Conservation (phyloP, 1,140 invertebrate genomes). For the Trichonephila clavipes region DNA sequence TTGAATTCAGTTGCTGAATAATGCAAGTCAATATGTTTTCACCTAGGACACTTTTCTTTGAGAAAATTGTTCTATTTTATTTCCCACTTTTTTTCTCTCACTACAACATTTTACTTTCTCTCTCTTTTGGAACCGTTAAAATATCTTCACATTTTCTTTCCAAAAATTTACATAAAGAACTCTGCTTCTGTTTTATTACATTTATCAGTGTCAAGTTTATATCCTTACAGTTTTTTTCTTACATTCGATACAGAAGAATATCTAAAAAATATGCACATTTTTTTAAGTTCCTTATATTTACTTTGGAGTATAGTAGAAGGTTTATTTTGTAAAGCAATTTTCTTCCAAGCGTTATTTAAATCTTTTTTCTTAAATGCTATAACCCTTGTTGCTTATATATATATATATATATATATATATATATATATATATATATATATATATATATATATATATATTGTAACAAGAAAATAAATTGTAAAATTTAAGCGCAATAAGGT, state of each 20-base stretch:
- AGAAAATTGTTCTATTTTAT: neutral
- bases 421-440: too few species aligned
- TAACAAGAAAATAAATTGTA: too few species aligned
- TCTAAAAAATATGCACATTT: neutral
- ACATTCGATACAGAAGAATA: neutral
- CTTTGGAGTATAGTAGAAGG: neutral
- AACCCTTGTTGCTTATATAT: too few species aligned
- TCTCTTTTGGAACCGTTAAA: neutral
- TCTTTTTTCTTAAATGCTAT: too few species aligned
- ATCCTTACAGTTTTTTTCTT: neutral
- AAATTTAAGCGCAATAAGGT: too few species aligned
- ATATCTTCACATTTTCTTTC: neutral
- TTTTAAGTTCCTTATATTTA: neutral
- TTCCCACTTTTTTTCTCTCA: neutral
- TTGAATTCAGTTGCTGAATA: constrained; percentile 4
- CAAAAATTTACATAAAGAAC: neutral
- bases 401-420: too few species aligned
- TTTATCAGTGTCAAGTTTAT: constrained; percentile 3
- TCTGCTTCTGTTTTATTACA: neutral
- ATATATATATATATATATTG: too few species aligned
- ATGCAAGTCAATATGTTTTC: neutral
- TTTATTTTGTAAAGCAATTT: neutral
- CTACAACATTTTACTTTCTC: neutral
- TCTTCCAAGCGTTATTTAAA: neutral
- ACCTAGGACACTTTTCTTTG: neutral